Evolutionary conservation across 2,113 vertebrate genomes (phyloP).

Genomic region (Thunnus maccoyii): DNA sequence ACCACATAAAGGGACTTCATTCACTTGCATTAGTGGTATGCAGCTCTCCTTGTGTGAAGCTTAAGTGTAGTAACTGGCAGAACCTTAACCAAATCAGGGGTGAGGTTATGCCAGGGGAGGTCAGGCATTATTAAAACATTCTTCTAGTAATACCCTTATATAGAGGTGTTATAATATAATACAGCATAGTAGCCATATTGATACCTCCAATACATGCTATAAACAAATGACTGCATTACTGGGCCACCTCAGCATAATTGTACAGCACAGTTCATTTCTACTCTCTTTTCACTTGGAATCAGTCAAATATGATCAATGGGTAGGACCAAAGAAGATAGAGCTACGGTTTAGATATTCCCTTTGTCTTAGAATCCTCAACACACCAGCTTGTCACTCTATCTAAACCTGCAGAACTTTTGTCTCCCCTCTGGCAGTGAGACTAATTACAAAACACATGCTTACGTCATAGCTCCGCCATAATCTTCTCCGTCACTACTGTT

Average conservation of each 20-base stretch:
- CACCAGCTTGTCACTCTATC: too few species aligned
- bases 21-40: constrained; percentile 20
- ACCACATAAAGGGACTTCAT: constrained; percentile 22
- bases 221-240: background rate
- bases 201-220: background rate
- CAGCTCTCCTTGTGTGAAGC: background rate
- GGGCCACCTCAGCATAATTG: background rate
- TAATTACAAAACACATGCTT: too few species aligned
- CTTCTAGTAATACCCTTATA: background rate
- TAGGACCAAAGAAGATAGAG: background rate
- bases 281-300: background rate
- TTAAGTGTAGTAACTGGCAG: constrained; percentile 12
- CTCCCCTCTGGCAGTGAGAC: too few species aligned
- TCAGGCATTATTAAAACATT: constrained; percentile 7
- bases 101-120: constrained; percentile 23
- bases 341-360: background rate
- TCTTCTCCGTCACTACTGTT: too few species aligned
- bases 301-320: background rate
- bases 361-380: background rate
- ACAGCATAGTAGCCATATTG: background rate
- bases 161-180: background rate
- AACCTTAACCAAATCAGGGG: background rate
- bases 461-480: too few species aligned
- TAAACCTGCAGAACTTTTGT: too few species aligned
- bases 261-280: background rate